A percentile compares a stretch with the other conserved stretches of the same genome.
These are phyloP conservation scores for Ornithorhynchus anatinus DNA, from an alignment of 2,113 vertebrate species.

Conservation along the genomic window DNA sequence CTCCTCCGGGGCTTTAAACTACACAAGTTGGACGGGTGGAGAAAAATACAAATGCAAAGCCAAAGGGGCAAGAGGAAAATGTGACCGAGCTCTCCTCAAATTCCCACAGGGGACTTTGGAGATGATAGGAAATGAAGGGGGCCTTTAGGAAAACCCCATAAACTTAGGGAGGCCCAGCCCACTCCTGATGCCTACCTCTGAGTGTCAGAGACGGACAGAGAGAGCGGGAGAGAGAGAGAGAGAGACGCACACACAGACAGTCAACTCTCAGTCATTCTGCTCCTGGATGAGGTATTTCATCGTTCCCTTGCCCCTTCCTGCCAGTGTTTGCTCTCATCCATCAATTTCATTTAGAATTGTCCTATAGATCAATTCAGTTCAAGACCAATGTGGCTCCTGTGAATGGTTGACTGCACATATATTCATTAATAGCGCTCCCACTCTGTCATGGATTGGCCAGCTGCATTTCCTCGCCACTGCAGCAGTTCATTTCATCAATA, in stretches of 20 bases:
- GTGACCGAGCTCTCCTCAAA: too few species aligned
- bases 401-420: constrained; percentile 66
- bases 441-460: constrained; percentile 69
- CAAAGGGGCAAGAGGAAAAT: too few species aligned
- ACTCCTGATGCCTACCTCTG: too few species aligned
- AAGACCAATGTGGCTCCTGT: constrained; percentile 76
- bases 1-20: too few species aligned
- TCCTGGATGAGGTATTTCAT: constrained; percentile 81
- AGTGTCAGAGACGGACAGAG: too few species aligned
- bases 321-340: constrained; percentile 88
- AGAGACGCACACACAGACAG: constrained; percentile 71
- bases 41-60: too few species aligned
- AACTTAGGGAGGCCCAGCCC: too few species aligned
- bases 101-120: too few species aligned
- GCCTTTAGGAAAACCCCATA: too few species aligned
- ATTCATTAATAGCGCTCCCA: constrained; percentile 71
- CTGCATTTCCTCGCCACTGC: constrained; percentile 73
- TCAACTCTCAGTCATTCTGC: constrained; percentile 82
- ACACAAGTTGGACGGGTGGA: too few species aligned
- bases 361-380: constrained; percentile 89
- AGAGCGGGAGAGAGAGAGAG: too few species aligned
- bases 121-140: too few species aligned
- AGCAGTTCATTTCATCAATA: constrained; percentile 76
- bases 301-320: constrained; percentile 88
- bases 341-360: constrained; percentile 94